Percentiles rank a stretch among this genome's conserved stretches.
phyloP scores from a whole-genome alignment of 1,140 invertebrate species.

The Agrypnia vestita region DNA sequence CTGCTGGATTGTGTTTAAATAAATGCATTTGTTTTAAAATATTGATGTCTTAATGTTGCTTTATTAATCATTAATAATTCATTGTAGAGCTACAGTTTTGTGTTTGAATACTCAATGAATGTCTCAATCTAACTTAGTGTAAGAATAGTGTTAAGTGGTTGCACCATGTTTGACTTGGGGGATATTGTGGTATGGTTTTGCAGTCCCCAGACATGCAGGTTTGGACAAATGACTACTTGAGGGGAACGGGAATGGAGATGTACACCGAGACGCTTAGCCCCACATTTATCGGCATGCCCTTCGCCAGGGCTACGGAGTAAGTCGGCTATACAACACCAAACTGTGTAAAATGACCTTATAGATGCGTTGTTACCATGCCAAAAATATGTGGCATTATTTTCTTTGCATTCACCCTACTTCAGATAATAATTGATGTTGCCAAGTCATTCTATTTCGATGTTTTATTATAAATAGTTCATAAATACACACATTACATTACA shows the following conservation, averaged over 20 bases:
- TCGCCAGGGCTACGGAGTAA: conserved; percentile 98
- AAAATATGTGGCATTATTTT: conserved; percentile 17
- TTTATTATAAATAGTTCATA: conserved; percentile 24
- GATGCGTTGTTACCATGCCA: conserved; percentile 9
- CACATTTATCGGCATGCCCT: conserved; percentile 97
- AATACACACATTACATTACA: conserved; percentile 10
- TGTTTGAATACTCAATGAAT: conserved; percentile 45
- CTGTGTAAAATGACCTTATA: conserved; percentile 35
- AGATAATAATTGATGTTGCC: conserved; percentile 19
- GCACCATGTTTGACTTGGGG: conserved; percentile 24
- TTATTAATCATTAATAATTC: conserved; percentile 32
- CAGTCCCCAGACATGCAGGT: conserved; percentile 94
- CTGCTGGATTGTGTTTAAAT: neutral
- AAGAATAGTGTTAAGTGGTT: conserved; percentile 18
- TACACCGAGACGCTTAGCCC: conserved; percentile 98
- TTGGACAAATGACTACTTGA: conserved; percentile 99
- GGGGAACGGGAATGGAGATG: conserved; percentile 99
- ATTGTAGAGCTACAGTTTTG: conserved; percentile 28
- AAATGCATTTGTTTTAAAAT: conserved; percentile 23
- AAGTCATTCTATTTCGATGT: conserved; percentile 28
- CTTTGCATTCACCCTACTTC: conserved; percentile 36
- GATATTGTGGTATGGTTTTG: conserved; percentile 59
- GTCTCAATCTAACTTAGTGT: conserved; percentile 43
- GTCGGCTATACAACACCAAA: conserved; percentile 71
- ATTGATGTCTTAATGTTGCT: conserved; percentile 26